phyloP scores from a whole-genome alignment of 2,888 invertebrate genomes.

The Lottia gigantea region DNA sequence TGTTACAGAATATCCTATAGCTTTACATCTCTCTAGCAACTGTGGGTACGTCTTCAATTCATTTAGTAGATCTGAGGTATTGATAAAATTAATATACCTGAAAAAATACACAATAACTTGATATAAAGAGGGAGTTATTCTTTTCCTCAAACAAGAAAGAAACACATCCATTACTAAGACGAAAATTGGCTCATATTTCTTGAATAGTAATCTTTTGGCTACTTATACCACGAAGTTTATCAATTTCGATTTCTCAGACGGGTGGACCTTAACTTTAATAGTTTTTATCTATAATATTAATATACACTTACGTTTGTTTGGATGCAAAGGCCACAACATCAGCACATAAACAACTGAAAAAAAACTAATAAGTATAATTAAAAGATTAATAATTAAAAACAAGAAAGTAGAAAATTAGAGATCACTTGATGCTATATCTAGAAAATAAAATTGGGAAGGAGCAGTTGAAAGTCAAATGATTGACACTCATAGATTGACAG shows the following conservation, averaged over 20 bases:
- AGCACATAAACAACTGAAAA: slow-evolving; percentile 60
- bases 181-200: too few species aligned
- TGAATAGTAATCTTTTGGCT: too few species aligned
- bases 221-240: too few species aligned
- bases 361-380: slow-evolving; percentile 17
- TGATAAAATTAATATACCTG: slow-evolving; percentile 63
- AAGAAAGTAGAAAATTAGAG: too few species aligned
- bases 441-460: too few species aligned
- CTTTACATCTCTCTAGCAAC: slow-evolving; percentile 52
- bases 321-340: slow-evolving; percentile 62
- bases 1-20: slow-evolving; percentile 57
- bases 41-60: slow-evolving; percentile 54
- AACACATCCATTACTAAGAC: too few species aligned
- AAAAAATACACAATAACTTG: slow-evolving; percentile 15
- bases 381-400: too few species aligned
- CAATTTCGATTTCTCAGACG: too few species aligned
- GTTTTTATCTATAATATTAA: neutral
- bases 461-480: too few species aligned
- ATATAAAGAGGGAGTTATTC: neutral
- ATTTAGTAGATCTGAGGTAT: slow-evolving; percentile 58
- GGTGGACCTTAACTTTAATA: too few species aligned
- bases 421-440: too few species aligned
- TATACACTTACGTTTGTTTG: slow-evolving; percentile 53
- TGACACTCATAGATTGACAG: too few species aligned
- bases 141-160: neutral